A percentile compares a stretch with the other conserved stretches of the same genome.
phyloP scores from a whole-genome alignment of 2,113 vertebrate genomes.

The Pygoscelis antarcticus region DNA sequence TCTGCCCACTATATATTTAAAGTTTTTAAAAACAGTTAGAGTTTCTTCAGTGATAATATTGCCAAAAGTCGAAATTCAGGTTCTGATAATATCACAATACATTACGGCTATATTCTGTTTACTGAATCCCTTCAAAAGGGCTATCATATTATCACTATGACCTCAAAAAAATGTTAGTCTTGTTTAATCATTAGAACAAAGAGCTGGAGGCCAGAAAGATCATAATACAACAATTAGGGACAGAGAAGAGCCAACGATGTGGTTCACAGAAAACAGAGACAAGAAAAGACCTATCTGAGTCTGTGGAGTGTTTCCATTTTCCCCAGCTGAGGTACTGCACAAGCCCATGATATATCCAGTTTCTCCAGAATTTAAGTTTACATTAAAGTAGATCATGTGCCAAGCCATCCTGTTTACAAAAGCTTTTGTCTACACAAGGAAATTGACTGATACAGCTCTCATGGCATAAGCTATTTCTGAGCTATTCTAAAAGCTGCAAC shows the following conservation, averaged over 20 bases:
- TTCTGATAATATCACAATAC: background rate
- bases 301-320: background rate
- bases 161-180: constrained; percentile 30
- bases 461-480: background rate
- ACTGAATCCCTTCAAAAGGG: constrained; percentile 5
- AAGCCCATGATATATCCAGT: background rate
- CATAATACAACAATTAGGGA: background rate
- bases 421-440: background rate
- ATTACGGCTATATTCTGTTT: background rate
- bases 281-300: background rate
- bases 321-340: background rate
- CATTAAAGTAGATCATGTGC: background rate
- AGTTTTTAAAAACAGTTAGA: background rate
- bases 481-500: background rate
- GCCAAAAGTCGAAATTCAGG: background rate
- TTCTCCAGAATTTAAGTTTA: background rate
- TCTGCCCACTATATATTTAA: background rate
- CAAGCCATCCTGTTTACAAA: background rate
- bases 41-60: background rate
- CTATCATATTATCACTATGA: constrained; percentile 33
- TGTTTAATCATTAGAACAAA: constrained; percentile 40
- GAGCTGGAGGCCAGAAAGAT: constrained; percentile 10
- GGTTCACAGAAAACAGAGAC: background rate
- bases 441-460: background rate
- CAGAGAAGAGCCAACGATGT: background rate